A percentile compares a stretch with the other conserved stretches of the same genome.
phyloP scores from a whole-genome alignment of 2,888 invertebrate species.

The Melanargia galathea region DNA sequence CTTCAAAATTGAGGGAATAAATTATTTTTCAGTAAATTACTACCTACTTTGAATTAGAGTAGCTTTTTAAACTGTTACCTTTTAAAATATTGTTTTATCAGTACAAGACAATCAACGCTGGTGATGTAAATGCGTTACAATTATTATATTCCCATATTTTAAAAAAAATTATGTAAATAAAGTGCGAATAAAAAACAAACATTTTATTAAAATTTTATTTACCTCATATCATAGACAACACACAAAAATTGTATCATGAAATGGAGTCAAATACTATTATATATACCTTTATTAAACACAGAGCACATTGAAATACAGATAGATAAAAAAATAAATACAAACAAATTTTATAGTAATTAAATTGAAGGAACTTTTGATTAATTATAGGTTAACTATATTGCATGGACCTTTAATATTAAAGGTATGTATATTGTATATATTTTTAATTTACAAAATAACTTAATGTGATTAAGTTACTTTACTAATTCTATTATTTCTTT shows the following conservation, averaged over 20 bases:
- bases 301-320: not conserved
- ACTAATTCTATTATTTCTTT: not conserved
- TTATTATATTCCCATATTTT: constrained; percentile 10
- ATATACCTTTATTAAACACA: constrained; percentile 7
- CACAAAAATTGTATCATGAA: constrained; percentile 15
- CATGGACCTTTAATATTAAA: too few species aligned
- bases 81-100: too few species aligned
- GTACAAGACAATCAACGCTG: too few species aligned
- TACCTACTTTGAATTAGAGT: too few species aligned
- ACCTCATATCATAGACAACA: constrained; percentile 4
- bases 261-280: not conserved
- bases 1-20: too few species aligned
- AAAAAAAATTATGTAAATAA: constrained; percentile 20
- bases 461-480: not conserved
- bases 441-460: not conserved
- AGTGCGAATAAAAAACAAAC: constrained; percentile 12
- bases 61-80: too few species aligned
- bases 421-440: too few species aligned
- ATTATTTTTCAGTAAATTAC: too few species aligned
- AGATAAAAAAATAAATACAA: not conserved
- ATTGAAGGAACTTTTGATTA: not conserved
- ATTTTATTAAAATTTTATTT: constrained; percentile 13
- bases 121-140: too few species aligned
- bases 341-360: not conserved
- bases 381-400: not conserved